Evolutionary conservation across 2,113 vertebrate genomes (phyloP), one percentile per base, ranked within the genome.

Genomic region (Copsychus sechellarum): DNA sequence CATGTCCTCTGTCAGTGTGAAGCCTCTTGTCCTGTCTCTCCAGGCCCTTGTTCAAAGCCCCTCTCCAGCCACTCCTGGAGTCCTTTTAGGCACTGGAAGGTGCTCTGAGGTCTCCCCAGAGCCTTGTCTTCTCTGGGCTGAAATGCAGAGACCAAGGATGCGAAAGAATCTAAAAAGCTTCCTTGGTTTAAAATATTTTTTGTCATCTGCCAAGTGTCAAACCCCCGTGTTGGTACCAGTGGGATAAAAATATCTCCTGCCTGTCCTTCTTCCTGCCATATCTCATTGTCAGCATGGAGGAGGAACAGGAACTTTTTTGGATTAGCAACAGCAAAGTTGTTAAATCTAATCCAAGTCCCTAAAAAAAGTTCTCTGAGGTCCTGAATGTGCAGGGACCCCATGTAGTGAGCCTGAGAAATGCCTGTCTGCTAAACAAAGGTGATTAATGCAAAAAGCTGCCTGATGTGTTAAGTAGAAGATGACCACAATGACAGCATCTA

Each of bases 371-470:
- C 61, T 92, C 34, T 24, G 36, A 71, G 34, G 62, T 84, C 60
- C 72, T 26, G 8, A 43, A 50, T 8, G 0, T 73, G 15, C 53
- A 89, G 76, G 24, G 12, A 54, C 70, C 33, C 51, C 72, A 18
- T 65, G 43, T 7, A 17, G 33, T 11, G 48, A 42, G 43, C 40
- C 58, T 67, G 61, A 66, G 70, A 8, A 72, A 40, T 19, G 34
- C 42, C 65, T 97, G 33, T 47, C 79, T 64, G 76, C 25, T 79
- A 51, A 60, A 56, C 65, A 86, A 50, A 86, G 89, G 40, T 88
- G 82, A 96, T 95, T 81, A 93, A 81, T 88, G 71, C 53, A 62
- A 77, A 86, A 76, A 33, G 33, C 80, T 89, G 81, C 66, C 42
- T 28, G 69, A 70, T 88, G 40, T 92, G 76, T 78, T 15, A 12